Conservation (phyloP, 30 jellyfish, hydroid and myxozoan species). For the Cassiopea andromeda region DNA sequence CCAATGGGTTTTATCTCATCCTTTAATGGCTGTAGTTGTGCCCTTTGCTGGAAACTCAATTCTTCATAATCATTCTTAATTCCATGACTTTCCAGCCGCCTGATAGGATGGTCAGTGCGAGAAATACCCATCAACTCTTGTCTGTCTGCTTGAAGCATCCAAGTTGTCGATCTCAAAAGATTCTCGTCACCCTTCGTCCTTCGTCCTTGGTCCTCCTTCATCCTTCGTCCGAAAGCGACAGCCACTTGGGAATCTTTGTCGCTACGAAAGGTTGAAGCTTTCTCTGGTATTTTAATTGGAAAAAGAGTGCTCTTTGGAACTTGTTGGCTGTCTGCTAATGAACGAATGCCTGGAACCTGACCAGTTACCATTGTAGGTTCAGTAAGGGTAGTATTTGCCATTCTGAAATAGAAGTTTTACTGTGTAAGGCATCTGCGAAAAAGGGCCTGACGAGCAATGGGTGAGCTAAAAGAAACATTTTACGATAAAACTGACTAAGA, state of each 20-base stretch:
- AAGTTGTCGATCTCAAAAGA: not conserved
- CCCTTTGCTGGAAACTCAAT: not conserved
- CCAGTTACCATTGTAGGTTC: no score
- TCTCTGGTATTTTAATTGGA: slow-evolving; percentile 50
- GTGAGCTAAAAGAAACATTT: no score
- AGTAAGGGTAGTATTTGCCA: not conserved
- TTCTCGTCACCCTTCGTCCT: not conserved
- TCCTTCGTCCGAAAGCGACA: not conserved
- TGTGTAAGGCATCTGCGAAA: no score
- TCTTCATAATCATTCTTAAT: not conserved
- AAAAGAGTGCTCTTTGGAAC: slow-evolving; percentile 26
- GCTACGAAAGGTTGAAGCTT: not conserved
- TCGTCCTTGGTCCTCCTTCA: no score
- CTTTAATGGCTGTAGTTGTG: not conserved
- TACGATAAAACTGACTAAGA: no score
- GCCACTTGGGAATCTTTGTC: not conserved
- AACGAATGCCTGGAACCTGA: not conserved
- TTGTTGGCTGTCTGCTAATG: not conserved
- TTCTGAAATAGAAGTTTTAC: not conserved
- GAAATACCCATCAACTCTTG: not conserved
- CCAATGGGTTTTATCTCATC: not conserved
- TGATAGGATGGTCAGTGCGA: not conserved
- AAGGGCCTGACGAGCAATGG: no score
- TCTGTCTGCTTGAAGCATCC: not conserved
- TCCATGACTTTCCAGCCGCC: not conserved